Percentiles rank a stretch among this genome's conserved stretches.
Evolutionary conservation across 2,113 vertebrate species (phyloP).

Genomic region (Barnardius zonarius): DNA sequence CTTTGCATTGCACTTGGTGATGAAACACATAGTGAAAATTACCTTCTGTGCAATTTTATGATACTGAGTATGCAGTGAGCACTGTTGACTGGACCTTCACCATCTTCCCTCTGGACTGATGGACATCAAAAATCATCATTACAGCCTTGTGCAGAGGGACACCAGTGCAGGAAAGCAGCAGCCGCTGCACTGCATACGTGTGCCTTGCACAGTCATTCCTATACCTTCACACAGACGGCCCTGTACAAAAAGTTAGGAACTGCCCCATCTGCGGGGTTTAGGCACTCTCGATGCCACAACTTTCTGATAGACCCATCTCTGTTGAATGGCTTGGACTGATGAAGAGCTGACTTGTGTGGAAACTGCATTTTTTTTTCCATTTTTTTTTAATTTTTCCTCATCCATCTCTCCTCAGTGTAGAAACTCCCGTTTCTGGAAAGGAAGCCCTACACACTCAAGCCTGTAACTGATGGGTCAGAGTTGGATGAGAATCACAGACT

Average conservation of each 20-base stretch:
- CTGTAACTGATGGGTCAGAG: neutral
- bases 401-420: neutral
- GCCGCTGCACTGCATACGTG: neutral
- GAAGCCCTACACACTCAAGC: neutral
- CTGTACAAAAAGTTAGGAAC: neutral
- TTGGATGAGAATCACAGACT: neutral
- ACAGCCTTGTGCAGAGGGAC: neutral
- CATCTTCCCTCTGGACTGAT: neutral
- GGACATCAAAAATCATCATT: neutral
- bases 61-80: neutral
- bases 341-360: neutral
- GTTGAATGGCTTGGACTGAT: neutral
- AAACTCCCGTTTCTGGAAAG: neutral
- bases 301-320: neutral
- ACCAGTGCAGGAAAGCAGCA: neutral
- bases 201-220: neutral
- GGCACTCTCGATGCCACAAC: neutral
- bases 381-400: neutral
- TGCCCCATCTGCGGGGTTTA: neutral
- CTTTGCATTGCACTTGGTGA: neutral
- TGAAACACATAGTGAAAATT: neutral
- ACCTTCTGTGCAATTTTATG: neutral
- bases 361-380: neutral
- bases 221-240: neutral
- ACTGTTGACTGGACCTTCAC: neutral